A percentile compares a stretch with the other conserved stretches of the same genome.
phyloP scores from a whole-genome alignment of 1,140 invertebrate genomes.

The Psix sp. region DNA sequence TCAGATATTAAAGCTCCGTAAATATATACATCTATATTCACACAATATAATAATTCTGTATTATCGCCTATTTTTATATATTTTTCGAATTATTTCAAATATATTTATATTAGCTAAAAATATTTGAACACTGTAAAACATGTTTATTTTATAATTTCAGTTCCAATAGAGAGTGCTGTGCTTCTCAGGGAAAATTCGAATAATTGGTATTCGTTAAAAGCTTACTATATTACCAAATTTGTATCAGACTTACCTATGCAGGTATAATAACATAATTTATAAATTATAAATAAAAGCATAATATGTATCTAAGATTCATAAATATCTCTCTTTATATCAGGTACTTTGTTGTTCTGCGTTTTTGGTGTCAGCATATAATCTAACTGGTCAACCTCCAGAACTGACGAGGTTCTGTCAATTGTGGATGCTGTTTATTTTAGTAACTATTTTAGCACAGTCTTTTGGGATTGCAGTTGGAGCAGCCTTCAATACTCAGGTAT shows the following conservation, averaged over 20 bases:
- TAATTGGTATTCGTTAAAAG: conserved; percentile 90
- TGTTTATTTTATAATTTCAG: conserved; percentile 73
- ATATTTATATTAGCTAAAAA: too few relatives aligned
- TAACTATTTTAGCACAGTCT: conserved; percentile 87
- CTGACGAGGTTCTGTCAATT: conserved; percentile 81
- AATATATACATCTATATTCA: too few relatives aligned
- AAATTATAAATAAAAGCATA: not conserved
- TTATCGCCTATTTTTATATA: too few relatives aligned
- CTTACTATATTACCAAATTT: conserved; percentile 91
- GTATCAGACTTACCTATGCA: conserved; percentile 91
- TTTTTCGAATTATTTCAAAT: too few relatives aligned
- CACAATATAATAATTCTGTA: too few relatives aligned
- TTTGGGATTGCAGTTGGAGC: conserved; percentile 87
- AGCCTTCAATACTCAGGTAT: conserved; percentile 80
- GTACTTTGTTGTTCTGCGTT: conserved; percentile 86
- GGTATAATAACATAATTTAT: conserved; percentile 75
- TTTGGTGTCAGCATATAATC: conserved; percentile 85
- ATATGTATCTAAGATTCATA: conserved; percentile 1
- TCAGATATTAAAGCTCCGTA: too few relatives aligned
- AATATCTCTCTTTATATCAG: conserved; percentile 71
- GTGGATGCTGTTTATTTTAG: conserved; percentile 83
- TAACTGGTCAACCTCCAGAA: conserved; percentile 89
- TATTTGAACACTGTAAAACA: too few relatives aligned
- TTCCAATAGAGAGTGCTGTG: conserved; percentile 89
- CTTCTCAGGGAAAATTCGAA: conserved; percentile 92